These are phyloP conservation scores for Eulemur coronatus DNA, from an alignment of 2,797 vertebrate genomes.

Conservation along the genomic window DNA sequence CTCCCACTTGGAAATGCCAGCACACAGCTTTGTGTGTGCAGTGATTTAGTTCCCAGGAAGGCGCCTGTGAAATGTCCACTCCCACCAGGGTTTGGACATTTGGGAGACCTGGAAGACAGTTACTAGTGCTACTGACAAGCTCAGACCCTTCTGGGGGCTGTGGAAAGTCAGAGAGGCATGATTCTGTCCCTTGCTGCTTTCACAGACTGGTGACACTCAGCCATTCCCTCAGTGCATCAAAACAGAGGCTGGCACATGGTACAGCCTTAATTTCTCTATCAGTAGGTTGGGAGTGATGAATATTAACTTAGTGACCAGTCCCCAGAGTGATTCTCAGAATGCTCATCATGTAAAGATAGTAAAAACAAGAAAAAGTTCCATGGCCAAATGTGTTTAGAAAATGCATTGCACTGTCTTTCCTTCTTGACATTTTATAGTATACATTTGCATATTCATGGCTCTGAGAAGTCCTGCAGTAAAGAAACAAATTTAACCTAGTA, in stretches of 20 bases:
- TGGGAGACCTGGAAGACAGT: background rate
- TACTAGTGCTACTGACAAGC: background rate
- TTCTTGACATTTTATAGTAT: constrained; percentile 4
- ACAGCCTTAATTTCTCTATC: background rate
- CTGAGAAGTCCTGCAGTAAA: background rate
- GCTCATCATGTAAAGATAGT: background rate
- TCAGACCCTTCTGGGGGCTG: background rate
- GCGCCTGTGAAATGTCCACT: background rate
- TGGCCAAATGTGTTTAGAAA: background rate
- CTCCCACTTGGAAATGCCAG: background rate
- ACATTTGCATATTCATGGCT: background rate
- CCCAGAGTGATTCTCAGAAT: background rate
- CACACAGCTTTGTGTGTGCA: background rate
- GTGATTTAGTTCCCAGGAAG: background rate
- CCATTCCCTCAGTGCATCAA: background rate
- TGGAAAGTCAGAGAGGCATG: background rate
- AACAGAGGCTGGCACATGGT: background rate
- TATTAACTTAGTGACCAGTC: background rate
- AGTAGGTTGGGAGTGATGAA: background rate
- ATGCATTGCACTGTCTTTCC: background rate
- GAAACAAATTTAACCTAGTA: background rate
- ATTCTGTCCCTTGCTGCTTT: background rate
- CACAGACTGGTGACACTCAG: background rate
- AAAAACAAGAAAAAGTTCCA: background rate
- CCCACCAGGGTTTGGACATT: background rate